Evolutionary conservation across 1,140 invertebrate genomes (phyloP).

Genomic region (Drosophila subobscura): DNA sequence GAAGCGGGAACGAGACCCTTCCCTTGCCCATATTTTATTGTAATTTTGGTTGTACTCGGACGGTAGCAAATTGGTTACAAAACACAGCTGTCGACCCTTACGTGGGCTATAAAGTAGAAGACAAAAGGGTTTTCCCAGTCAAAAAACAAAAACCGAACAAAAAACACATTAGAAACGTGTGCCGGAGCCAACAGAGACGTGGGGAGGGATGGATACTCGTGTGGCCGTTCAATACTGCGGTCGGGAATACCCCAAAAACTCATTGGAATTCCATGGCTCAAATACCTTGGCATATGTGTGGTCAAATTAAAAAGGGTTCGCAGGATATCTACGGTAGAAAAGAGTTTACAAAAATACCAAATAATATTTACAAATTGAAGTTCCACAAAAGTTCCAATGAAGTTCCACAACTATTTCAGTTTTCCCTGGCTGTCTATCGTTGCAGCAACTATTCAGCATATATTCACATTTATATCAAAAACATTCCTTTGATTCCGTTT

Average conservation of each 20-base stretch:
- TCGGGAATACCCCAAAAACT: conserved; percentile 5
- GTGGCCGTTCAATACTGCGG: conserved; percentile 48
- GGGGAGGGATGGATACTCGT: conserved; percentile 25
- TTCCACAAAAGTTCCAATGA: background rate
- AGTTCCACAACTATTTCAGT: background rate
- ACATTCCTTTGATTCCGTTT: background rate
- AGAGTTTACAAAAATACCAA: conserved; percentile 19
- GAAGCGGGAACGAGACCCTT: background rate
- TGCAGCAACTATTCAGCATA: no score
- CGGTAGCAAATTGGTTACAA: conserved; percentile 79
- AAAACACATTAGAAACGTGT: conserved; percentile 52
- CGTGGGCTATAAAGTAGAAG: conserved; percentile 73
- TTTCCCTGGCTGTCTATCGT: no score
- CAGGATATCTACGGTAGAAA: conserved; percentile 30
- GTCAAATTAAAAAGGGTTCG: conserved; percentile 29
- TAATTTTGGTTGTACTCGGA: conserved; percentile 41
- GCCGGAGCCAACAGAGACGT: conserved; percentile 28
- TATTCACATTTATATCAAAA: conserved; percentile 4
- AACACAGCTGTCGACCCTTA: conserved; percentile 78
- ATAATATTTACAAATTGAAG: conserved; percentile 22
- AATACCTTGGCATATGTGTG: conserved; percentile 37
- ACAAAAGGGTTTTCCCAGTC: conserved; percentile 62
- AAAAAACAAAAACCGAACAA: conserved; percentile 17
- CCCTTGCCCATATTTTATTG: conserved; percentile 30
- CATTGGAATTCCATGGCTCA: conserved; percentile 1